Evolutionary conservation across 2,888 invertebrate species (phyloP), one percentile per base, ranked within the genome.

Genomic region (Drosophila melanosoma): DNA sequence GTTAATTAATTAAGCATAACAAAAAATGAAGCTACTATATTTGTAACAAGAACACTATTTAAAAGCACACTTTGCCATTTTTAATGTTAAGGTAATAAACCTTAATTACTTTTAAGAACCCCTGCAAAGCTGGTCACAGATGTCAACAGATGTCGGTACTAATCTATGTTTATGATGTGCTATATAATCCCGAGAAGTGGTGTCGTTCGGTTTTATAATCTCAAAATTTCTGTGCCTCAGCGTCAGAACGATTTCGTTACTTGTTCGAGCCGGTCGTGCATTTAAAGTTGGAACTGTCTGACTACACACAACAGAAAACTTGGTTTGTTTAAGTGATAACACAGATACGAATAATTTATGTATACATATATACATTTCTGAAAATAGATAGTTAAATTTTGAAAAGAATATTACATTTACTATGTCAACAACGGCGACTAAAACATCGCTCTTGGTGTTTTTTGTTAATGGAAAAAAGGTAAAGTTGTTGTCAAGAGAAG

Each of bases 401-500:
- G 7, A 12, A 20, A 12, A 23, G 0, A 52, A 35, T 2, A 33
- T 17, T 32, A 62, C 33, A 10, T 33, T 20, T 11, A 68, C 20
- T 12, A 80, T 79, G 81, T 59, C 76, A 51, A 71, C 68, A 23
- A 38, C 36, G 51, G 49, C 26, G 20, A 20, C 56, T 32, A 20
- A 54, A 26, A 60, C 66, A 49, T 86, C 90, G 23, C 66, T 69
- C 40, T 76, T 92, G 32, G 82, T 91, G 76, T 92, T 92, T 84
- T 92, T 90, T 76, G 91, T 92, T 23, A 92, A 92, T 79, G 91
- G 91, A 8, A 92, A 92, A 75, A 92, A 92, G 91, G 91, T 92
- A 87, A 82, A 42, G 29, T 17, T 8, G n/a, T 53, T 64, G 23
- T 26, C 23, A 26, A 35, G 35, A 26, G 32, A 11, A 17, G 7